Evolutionary conservation across 2,113 vertebrate species (phyloP), one percentile per base, ranked within the genome.

Genomic region (Rhadina sibilatrix): DNA sequence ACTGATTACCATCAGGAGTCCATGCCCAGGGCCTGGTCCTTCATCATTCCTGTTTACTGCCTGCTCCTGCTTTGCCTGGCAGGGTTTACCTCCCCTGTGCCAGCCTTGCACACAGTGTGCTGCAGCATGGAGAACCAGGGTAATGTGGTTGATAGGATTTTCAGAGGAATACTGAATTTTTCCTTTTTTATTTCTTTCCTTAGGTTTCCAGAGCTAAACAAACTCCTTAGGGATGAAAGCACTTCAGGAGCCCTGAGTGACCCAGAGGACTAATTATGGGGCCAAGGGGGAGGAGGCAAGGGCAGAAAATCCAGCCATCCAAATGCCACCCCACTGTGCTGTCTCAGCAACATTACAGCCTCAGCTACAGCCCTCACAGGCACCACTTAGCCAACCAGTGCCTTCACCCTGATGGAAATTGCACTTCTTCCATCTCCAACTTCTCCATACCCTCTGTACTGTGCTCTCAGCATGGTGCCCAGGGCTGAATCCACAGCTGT

Each of bases 301-400:
- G 66, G 46, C 46, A 66, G 64, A 91, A 89, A 74, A 31, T 44
- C 94, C 19, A 52, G 37, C 17, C 44, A 49, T 30, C 57, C 0
- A 0, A 83, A 64, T 37, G 35, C 35, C 35, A 47, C 54, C 66
- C 47, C 54, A 19, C 59, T 76, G 44, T 59, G 53, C 57, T 47
- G 25, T 18, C 38, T 52, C 44, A 54, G 57, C 9, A 12, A 40
- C 24, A 31, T 27, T 60, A n/a, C 0, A 0, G 66, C 30, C 23
- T 68, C 66, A 72, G 63, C 53, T 64, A 31, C 15, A 35, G 35
- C 52, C 17, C 19, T 33, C 50, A 49, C 0, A 3, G 47, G 27
- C n/a, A n/a, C 25, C 2, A 2, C 46, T 47, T 27, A 9, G 30
- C 23, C 50, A 87, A 21, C 3, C 54, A 40, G 31, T 17, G 8